A percentile compares a stretch with the other conserved stretches of the same genome.
Conservation (phyloP, 2,797 vertebrate genomes). For the Hypotaenidia okinawae region DNA sequence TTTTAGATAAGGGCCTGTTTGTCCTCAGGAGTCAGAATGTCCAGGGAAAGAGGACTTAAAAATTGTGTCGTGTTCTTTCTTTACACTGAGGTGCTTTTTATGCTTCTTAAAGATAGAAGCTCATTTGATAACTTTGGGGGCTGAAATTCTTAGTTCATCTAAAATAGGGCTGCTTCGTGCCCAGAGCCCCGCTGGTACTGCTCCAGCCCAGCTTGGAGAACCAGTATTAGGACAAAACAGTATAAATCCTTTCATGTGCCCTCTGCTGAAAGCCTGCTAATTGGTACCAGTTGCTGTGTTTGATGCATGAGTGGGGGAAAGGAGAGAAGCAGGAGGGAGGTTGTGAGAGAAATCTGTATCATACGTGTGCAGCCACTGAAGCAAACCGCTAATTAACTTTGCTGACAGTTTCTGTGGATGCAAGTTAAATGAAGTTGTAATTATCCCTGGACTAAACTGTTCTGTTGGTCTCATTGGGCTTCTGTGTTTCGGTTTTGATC, state of each 20-base stretch:
- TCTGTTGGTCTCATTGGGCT: not conserved
- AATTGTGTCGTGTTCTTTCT: constrained; percentile 38
- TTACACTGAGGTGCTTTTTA: constrained; percentile 59
- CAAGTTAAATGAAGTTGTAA: not conserved
- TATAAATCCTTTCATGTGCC: not conserved
- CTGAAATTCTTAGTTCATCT: constrained; percentile 12
- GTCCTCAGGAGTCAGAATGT: constrained; percentile 35
- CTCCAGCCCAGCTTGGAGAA: not conserved
- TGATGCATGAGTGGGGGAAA: not conserved
- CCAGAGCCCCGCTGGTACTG: not conserved
- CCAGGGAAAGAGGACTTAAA: constrained; percentile 7
- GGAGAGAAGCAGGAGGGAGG: not conserved
- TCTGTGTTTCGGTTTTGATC: not conserved
- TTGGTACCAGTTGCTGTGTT: not conserved
- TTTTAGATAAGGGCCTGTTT: constrained; percentile 47
- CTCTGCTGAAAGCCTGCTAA: not conserved
- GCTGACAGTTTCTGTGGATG: not conserved
- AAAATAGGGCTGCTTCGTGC: not conserved
- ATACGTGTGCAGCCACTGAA: not conserved
- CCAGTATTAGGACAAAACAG: not conserved
- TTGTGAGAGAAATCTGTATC: not conserved
- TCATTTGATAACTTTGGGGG: not conserved
- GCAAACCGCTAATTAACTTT: not conserved
- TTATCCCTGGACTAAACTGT: not conserved
- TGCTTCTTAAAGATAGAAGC: constrained; percentile 40